Conservation (phyloP, 2,797 vertebrate species). For the Propithecus perrieri region DNA sequence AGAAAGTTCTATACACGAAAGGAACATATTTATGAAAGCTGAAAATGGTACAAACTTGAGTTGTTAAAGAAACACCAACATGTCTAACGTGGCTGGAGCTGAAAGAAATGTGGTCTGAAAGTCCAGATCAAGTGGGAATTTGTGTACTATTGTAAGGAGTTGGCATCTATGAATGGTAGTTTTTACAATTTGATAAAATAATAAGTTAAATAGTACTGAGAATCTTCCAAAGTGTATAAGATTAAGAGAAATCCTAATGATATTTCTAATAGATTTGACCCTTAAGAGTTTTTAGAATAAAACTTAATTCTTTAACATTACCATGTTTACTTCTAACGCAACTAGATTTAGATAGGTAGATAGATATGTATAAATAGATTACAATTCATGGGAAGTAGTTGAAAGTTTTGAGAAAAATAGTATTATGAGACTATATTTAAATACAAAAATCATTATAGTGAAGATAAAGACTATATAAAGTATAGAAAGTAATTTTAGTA, state of each 20-base stretch:
- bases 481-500: neutral
- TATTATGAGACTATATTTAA: neutral
- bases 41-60: neutral
- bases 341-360: neutral
- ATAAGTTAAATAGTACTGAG: neutral
- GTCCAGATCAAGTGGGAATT: neutral
- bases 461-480: neutral
- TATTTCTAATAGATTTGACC: neutral
- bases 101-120: neutral
- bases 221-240: neutral
- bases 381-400: neutral
- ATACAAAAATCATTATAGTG: neutral
- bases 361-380: neutral
- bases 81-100: neutral
- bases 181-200: neutral
- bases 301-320: neutral
- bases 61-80: neutral
- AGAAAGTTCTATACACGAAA: neutral
- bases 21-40: neutral
- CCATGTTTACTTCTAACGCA: neutral
- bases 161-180: neutral
- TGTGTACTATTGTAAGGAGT: neutral
- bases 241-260: neutral
- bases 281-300: neutral
- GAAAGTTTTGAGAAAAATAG: neutral